A percentile compares a stretch with the other conserved stretches of the same genome.
Evolutionary conservation across 37 sponge, comb jelly and placozoan species (phyloP).

Genomic region (Crambe crambe): DNA sequence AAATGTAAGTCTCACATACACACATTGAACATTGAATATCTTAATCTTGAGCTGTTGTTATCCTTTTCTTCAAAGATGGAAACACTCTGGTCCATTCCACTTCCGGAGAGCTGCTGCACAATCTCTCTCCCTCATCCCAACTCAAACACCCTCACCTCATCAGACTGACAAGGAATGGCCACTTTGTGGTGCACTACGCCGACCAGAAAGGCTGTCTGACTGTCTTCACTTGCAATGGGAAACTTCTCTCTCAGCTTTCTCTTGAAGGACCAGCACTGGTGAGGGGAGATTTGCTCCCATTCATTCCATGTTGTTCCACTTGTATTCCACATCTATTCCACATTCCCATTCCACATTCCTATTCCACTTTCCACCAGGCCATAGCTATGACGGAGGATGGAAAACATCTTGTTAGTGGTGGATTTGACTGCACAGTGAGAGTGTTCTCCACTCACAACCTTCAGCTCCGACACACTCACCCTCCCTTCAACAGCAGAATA

Average conservation of each 20-base stretch:
- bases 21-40: background rate
- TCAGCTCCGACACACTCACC: constrained; percentile 28
- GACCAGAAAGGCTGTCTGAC: constrained; percentile 77
- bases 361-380: constrained; percentile 38
- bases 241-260: constrained; percentile 39
- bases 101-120: constrained; percentile 70
- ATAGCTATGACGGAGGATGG: constrained; percentile 62
- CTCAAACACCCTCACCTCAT: constrained; percentile 55
- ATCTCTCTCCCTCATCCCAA: constrained; percentile 28
- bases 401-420: constrained; percentile 58
- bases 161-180: constrained; percentile 44
- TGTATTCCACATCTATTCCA: too few relatives aligned
- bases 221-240: constrained; percentile 76
- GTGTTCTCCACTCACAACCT: constrained; percentile 48
- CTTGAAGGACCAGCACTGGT: constrained; percentile 59
- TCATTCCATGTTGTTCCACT: too few relatives aligned
- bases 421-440: constrained; percentile 55
- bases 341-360: too few relatives aligned
- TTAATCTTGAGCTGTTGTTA: background rate
- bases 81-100: constrained; percentile 53
- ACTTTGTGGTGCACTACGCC: constrained; percentile 73
- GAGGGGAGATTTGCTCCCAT: background rate
- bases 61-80: constrained; percentile 58
- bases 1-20: constrained; percentile 36
- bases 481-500: constrained; percentile 47